A percentile compares a stretch with the other conserved stretches of the same genome.
phyloP scores from a whole-genome alignment of 2,888 invertebrate species.

The Tethea ocularis region DNA sequence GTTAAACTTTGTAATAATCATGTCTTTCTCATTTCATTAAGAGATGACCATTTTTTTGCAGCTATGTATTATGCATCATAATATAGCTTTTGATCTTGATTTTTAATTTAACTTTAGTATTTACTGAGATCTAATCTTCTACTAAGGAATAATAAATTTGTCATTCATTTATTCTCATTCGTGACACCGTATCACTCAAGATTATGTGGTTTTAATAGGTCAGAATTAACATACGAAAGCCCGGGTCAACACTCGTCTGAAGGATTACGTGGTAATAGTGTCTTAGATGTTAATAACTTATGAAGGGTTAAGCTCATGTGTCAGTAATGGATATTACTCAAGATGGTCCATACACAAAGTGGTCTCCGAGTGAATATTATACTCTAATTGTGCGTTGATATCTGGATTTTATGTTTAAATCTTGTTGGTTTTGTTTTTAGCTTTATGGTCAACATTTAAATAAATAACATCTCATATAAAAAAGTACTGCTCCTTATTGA shows the following conservation, averaged over 20 bases:
- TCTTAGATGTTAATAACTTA: slow-evolving; percentile 71
- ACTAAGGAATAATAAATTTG: slow-evolving; percentile 36
- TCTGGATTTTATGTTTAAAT: slow-evolving; percentile 43
- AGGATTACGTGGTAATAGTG: slow-evolving; percentile 74
- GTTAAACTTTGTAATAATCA: no score
- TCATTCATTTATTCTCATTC: slow-evolving; percentile 57
- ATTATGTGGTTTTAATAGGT: slow-evolving; percentile 69
- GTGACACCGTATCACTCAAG: slow-evolving; percentile 52
- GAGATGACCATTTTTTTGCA: no score
- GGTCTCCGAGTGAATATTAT: slow-evolving; percentile 43
- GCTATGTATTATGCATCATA: background rate
- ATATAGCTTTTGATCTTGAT: background rate
- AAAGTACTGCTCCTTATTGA: no score
- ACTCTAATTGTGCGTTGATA: slow-evolving; percentile 61
- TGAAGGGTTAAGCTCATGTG: slow-evolving; percentile 68
- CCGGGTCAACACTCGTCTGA: slow-evolving; percentile 62
- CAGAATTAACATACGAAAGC: slow-evolving; percentile 75
- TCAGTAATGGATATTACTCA: slow-evolving; percentile 68
- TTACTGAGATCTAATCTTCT: slow-evolving; percentile 1
- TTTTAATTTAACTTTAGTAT: background rate
- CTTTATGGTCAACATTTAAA: no score
- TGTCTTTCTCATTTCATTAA: no score
- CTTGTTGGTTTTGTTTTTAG: slow-evolving; percentile 30
- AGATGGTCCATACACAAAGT: slow-evolving; percentile 57
- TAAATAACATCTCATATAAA: no score